Evolutionary conservation across 1,140 invertebrate species (phyloP), one percentile per base, ranked within the genome.

Genomic region (Solenopsis invicta): DNA sequence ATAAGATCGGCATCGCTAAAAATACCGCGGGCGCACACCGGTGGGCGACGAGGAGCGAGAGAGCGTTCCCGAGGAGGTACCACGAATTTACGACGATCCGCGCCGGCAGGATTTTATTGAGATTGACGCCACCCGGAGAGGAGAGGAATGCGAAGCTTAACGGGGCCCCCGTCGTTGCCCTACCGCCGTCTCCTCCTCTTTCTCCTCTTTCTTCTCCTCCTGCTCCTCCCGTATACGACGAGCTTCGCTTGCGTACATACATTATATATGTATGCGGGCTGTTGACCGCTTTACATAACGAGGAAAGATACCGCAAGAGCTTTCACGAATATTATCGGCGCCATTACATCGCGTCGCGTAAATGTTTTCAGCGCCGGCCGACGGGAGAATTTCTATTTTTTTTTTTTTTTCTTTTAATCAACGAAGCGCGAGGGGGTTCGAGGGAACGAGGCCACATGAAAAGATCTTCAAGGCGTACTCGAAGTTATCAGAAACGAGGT

Each of bases 1-100:
- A 91, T 91, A 89, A 91, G 62, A 91, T 91, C 87, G 64, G 52
- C 62, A 24, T 9, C n/a, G 69, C 78, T 89, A 91, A 91, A 91
- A 91, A 85, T 91, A 91, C 61, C 85, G 48, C 64, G 8, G 21
- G 24, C 62, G 48, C 48, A 48, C 48, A 48, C 48, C 48, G 48
- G n/a, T 21, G 18, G 8, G n/a, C 3, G 52, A 34, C 29, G 21
- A 52, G 1, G 56, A 45, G 56, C 16, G 21, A 29, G 21, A 29
- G 62, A 69, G 0, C n/a, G 34, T 69, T 69, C 34, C 48, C 62
- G 64, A 21, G 50, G 13, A 34, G 61, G 37, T 87, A 85, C 62
- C 61, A 87, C 90, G 86, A 87, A 85, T 87, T 87, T 81, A 80
- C 59, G 56, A 80, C 37, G 45, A 59, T 48, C 50, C 81, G 66